Evolutionary conservation across 2,888 invertebrate genomes (phyloP).

Genomic region (Erebia ligea): DNA sequence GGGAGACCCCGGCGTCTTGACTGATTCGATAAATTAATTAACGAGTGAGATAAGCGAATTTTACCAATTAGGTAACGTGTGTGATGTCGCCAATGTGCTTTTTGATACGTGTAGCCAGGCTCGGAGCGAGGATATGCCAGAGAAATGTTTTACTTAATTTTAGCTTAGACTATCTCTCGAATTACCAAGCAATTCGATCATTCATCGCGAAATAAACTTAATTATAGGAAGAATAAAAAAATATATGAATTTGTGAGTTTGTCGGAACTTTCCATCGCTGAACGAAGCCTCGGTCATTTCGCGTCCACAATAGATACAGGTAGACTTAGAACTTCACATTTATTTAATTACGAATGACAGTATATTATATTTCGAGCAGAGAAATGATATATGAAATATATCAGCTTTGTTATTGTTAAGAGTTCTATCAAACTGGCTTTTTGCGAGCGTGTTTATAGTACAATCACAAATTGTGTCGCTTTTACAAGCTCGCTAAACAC

Average conservation of each 20-base stretch:
- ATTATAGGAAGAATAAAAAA: slow-evolving; percentile 70
- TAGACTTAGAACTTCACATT: slow-evolving; percentile 50
- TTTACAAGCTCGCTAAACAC: too few species aligned
- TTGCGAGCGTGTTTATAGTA: too few species aligned
- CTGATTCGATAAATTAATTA: slow-evolving; percentile 65
- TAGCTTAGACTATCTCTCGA: slow-evolving; percentile 75
- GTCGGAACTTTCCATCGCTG: slow-evolving; percentile 60
- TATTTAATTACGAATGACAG: slow-evolving; percentile 47
- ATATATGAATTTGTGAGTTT: slow-evolving; percentile 69
- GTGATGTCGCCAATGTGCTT: slow-evolving; percentile 69
- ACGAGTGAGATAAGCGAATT: slow-evolving; percentile 77
- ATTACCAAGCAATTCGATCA: slow-evolving; percentile 82
- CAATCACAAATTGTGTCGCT: too few species aligned
- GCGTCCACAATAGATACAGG: slow-evolving; percentile 61
- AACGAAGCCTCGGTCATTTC: slow-evolving; percentile 53
- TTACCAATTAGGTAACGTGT: slow-evolving; percentile 68
- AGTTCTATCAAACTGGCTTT: background rate
- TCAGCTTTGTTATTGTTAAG: slow-evolving; percentile 50
- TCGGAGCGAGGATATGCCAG: slow-evolving; percentile 69
- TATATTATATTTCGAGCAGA: slow-evolving; percentile 51
- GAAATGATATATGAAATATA: slow-evolving; percentile 70
- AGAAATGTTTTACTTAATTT: slow-evolving; percentile 72
- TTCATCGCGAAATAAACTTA: slow-evolving; percentile 82
- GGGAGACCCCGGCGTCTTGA: slow-evolving; percentile 21
- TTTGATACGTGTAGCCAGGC: slow-evolving; percentile 58